Conservation (phyloP, 2,113 vertebrate species). For the Lepidothrix coronata region DNA sequence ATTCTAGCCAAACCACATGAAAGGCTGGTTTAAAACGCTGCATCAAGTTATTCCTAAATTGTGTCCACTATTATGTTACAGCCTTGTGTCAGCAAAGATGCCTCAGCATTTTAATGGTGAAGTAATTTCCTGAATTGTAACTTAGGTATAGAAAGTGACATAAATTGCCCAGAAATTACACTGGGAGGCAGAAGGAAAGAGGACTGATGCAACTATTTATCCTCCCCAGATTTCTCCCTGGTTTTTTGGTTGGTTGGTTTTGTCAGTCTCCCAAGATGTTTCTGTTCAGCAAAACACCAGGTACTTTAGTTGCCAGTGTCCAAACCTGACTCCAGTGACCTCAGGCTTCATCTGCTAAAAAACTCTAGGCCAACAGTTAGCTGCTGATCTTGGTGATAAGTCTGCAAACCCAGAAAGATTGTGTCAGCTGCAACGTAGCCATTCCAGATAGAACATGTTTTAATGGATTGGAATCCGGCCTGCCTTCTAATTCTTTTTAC, state of each 20-base stretch:
- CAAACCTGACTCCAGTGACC: neutral
- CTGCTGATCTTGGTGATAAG: neutral
- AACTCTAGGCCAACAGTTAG: neutral
- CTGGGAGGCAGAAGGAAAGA: neutral
- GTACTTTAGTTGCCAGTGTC: neutral
- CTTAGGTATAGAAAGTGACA: neutral
- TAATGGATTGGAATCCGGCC: neutral
- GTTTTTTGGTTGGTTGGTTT: neutral
- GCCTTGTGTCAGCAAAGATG: neutral
- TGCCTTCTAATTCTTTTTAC: neutral
- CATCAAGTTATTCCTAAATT: neutral
- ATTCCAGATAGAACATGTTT: neutral
- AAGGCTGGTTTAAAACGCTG: neutral
- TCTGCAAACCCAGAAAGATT: neutral
- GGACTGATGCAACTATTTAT: neutral
- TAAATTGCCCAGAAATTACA: neutral
- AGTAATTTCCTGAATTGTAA: slow-evolving; percentile 1
- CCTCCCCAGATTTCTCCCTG: neutral
- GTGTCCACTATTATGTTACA: neutral
- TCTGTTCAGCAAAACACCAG: neutral
- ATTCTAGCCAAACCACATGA: neutral
- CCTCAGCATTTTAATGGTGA: neutral
- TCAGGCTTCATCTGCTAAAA: neutral
- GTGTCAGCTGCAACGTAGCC: neutral
- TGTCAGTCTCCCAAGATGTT: neutral